Evolutionary conservation across 2,797 vertebrate genomes (phyloP), one percentile per base, ranked within the genome.

Genomic region (Microcaecilia unicolor): DNA sequence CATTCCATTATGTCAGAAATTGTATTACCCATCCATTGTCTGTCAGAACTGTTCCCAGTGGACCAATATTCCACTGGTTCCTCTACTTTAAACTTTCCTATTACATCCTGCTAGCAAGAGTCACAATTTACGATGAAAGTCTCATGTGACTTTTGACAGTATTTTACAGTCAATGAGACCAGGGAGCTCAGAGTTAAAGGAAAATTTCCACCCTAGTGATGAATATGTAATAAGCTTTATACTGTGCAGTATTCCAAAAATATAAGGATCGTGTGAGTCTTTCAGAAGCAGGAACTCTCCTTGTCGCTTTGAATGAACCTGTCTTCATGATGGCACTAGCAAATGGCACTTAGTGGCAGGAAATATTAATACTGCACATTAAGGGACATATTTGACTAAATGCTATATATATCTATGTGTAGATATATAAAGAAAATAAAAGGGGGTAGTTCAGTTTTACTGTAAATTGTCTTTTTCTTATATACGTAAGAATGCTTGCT

Each of bases 201-300:
- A 80, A 81, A 75, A 74, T 71, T 85, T 81, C 76, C 70, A 61
- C 78, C 63, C 74, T 59, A 39, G 67, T 75, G 73, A 84, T 83
- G 79, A 84, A 84, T 82, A 82, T 84, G 83, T 73, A 78, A 81
- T 68, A 78, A 74, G 67, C 70, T 74, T 80, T 83, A 73, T 55
- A 68, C 68, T 76, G 70, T 70, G 74, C 70, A 78, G 71, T 73
- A 78, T 71, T 80, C 78, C 70, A 83, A 85, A 74, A 80, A 76
- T 70, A 74, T 75, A 83, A 84, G 81, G 80, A 84, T 83, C 82
- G 82, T 86, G n/a, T 84, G 84, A 82, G 76, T 68, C 74, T 75
- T 80, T 81, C 70, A 67, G 72, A 80, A 72, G 72, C 71, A 63
- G 61, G 63, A 70, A 80, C 69, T 69, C 37, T 76, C 53, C 31